Conservation (phyloP, 2,888 invertebrate genomes). For the Urechis unicinctus region DNA sequence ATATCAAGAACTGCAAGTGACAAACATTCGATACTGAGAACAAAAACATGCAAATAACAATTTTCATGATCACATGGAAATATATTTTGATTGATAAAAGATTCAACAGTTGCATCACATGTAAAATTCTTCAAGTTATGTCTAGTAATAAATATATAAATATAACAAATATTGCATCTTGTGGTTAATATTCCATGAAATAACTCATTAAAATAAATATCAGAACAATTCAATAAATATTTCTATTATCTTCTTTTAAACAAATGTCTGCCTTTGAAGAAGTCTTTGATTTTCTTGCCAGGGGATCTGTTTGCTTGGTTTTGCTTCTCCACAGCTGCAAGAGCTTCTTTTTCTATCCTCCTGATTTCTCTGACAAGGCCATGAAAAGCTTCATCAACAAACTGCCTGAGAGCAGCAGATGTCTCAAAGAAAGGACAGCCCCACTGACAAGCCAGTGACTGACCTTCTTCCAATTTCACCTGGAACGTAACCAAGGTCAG, state of each 20-base stretch:
- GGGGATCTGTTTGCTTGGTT: too few relatives aligned
- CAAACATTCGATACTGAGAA: too few relatives aligned
- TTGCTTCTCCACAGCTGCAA: too few relatives aligned
- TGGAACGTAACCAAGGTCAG: conserved; percentile 42
- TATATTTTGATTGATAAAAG: too few relatives aligned
- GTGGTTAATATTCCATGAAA: too few relatives aligned
- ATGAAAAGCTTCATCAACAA: conserved; percentile 85
- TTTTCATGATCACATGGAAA: too few relatives aligned
- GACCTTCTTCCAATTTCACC: conserved; percentile 78
- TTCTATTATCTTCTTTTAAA: not conserved
- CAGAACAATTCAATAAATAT: not conserved
- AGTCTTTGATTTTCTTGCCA: not conserved
- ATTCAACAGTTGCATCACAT: not conserved
- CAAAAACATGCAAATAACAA: too few relatives aligned
- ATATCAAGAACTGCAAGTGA: too few relatives aligned
- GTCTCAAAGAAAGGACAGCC: conserved; percentile 89
- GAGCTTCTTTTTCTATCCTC: conserved; percentile 24
- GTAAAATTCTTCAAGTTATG: not conserved
- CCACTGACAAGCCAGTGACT: conserved; percentile 73
- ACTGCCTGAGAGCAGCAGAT: conserved; percentile 79
- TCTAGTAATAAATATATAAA: not conserved
- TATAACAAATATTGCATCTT: too few relatives aligned
- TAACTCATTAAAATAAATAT: not conserved
- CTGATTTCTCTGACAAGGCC: conserved; percentile 82
- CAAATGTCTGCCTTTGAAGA: not conserved